Conservation (phyloP, 2,113 vertebrate genomes). For the Oenanthe melanoleuca region DNA sequence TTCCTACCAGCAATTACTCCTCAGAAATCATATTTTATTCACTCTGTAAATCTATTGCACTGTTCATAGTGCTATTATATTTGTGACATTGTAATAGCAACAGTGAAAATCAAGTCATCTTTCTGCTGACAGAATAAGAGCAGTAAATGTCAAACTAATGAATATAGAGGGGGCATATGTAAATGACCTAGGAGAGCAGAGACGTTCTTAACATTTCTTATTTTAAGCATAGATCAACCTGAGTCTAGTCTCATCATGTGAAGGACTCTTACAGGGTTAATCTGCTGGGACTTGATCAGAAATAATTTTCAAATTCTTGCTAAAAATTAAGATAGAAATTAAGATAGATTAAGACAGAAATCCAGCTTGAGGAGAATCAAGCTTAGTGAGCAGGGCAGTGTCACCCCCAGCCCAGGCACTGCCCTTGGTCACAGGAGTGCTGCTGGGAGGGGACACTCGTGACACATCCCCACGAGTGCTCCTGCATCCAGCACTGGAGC, state of each 20-base stretch:
- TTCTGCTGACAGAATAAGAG: slow-evolving; percentile 29
- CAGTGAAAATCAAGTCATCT: slow-evolving; percentile 28
- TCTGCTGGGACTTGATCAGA: neutral
- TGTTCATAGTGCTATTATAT: neutral
- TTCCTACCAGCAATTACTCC: neutral
- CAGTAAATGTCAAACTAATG: slow-evolving; percentile 34
- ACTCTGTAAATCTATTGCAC: neutral
- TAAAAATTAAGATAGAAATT: neutral
- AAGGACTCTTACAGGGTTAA: neutral
- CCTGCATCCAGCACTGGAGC: accelerated
- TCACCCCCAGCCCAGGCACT: accelerated
- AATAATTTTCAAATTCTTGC: neutral
- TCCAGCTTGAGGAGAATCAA: neutral
- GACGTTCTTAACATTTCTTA: neutral
- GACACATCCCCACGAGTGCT: accelerated
- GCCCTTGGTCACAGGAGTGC: accelerated
- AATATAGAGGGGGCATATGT: slow-evolving; percentile 24
- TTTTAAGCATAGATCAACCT: neutral
- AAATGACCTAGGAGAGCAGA: neutral
- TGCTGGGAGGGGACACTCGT: accelerated
- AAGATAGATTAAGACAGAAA: neutral
- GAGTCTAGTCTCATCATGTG: neutral
- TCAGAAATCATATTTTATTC: neutral
- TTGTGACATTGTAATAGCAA: slow-evolving; percentile 6
- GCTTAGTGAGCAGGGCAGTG: neutral